Evolutionary conservation across 2,797 vertebrate species (phyloP).

Genomic region (Acanthis flammea): DNA sequence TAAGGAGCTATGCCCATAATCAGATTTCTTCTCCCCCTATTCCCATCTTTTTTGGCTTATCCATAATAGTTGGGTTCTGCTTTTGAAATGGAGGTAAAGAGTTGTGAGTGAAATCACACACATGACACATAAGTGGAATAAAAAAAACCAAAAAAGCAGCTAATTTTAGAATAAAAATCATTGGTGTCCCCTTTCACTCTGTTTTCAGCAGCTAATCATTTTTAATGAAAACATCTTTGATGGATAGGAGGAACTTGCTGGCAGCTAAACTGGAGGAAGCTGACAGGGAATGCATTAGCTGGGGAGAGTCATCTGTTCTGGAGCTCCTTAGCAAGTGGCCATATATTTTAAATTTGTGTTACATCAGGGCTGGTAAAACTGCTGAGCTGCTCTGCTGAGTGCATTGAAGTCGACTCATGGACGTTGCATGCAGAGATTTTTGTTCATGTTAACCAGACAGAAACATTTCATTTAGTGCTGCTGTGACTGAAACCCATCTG

Average conservation of each 20-base stretch:
- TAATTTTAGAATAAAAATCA: not conserved
- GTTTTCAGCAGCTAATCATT: conserved; percentile 22
- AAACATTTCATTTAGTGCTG: not conserved
- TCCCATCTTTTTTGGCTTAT: not conserved
- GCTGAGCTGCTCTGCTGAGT: not conserved
- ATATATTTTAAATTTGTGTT: not conserved
- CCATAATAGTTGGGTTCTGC: not conserved
- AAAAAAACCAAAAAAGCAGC: fast-evolving
- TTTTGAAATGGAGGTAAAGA: not conserved
- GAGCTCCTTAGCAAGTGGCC: not conserved
- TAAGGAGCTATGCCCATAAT: not conserved
- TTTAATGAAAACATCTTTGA: conserved; percentile 15
- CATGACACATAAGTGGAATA: not conserved
- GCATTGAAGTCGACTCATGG: fast-evolving
- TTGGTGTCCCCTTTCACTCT: not conserved
- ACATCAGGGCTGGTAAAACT: not conserved
- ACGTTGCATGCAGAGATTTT: fast-evolving
- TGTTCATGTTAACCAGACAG: not conserved
- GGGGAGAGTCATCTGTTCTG: not conserved
- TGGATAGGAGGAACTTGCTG: not conserved
- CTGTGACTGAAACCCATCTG: not conserved
- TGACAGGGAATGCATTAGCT: not conserved
- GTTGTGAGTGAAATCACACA: not conserved
- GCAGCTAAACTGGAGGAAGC: not conserved
- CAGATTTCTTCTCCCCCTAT: not conserved